Percentiles rank a stretch among this genome's conserved stretches.
Conservation (phyloP, 2,113 vertebrate genomes). For the Lagenorhynchus albirostris region DNA sequence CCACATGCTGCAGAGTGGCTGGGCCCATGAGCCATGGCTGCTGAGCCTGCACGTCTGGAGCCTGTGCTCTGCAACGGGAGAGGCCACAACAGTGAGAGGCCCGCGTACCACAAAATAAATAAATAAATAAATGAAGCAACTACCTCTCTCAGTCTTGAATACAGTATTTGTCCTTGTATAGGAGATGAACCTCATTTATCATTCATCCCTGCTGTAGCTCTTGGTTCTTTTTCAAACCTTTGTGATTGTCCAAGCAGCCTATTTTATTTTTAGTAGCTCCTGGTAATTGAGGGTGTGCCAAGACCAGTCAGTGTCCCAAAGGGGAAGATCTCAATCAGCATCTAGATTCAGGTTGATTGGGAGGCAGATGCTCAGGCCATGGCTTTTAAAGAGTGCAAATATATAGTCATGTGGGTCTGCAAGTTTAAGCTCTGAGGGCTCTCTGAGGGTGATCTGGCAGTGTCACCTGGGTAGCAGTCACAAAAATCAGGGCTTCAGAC, state of each 20-base stretch:
- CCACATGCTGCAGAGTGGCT: too few relatives aligned
- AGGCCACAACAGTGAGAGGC: too few relatives aligned
- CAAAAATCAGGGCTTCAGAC: not conserved
- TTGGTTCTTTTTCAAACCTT: not conserved
- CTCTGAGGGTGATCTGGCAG: not conserved
- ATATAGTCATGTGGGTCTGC: not conserved
- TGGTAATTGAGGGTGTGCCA: not conserved
- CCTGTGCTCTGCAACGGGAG: too few relatives aligned
- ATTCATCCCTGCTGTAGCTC: not conserved
- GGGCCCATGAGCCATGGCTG: too few relatives aligned
- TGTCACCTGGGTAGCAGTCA: not conserved
- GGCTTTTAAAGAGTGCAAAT: not conserved
- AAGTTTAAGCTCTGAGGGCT: not conserved
- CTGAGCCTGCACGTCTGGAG: too few relatives aligned
- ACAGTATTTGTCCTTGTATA: not conserved
- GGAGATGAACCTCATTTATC: not conserved
- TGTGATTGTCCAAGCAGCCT: not conserved
- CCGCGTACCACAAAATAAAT: not conserved
- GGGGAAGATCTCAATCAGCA: not conserved
- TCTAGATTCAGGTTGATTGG: not conserved
- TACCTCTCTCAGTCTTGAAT: not conserved
- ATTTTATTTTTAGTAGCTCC: not conserved
- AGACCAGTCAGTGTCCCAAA: not conserved
- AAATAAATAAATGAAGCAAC: not conserved
- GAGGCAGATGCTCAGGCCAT: not conserved